A percentile compares a stretch with the other conserved stretches of the same genome.
Conservation (phyloP, 2,888 invertebrate species). For the Cryptocephalus primarius region DNA sequence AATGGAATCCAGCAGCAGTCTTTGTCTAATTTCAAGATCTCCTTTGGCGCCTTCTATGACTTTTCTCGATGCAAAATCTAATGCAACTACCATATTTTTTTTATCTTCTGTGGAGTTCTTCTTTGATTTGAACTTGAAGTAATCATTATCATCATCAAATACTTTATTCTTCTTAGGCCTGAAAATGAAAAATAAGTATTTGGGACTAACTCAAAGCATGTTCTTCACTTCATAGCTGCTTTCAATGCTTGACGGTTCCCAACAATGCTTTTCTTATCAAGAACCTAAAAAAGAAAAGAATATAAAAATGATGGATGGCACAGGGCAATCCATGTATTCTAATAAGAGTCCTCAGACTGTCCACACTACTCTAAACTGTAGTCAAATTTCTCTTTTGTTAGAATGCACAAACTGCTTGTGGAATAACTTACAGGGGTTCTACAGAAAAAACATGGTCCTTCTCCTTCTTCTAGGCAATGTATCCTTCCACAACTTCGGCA, state of each 20-base stretch:
- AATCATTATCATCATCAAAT: constrained; percentile 91
- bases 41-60: constrained; percentile 27
- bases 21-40: constrained; percentile 24
- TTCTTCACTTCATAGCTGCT: too few species aligned
- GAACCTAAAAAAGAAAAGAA: not conserved
- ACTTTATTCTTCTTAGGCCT: constrained; percentile 51
- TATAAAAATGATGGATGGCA: not conserved
- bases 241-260: too few species aligned
- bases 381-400: too few species aligned
- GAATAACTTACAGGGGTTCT: constrained; percentile 56
- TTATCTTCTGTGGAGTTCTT: constrained; percentile 39
- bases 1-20: constrained; percentile 24
- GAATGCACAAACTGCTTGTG: not conserved
- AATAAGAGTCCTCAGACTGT: too few species aligned
- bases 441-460: constrained; percentile 93
- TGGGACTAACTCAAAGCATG: not conserved
- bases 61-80: constrained; percentile 33
- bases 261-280: too few species aligned
- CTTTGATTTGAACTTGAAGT: constrained; percentile 71
- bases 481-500: constrained; percentile 90
- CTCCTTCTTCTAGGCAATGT: constrained; percentile 91
- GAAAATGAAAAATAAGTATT: constrained; percentile 4
- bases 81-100: constrained; percentile 30
- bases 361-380: too few species aligned
- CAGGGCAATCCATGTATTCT: not conserved